Evolutionary conservation across 2,797 vertebrate genomes (phyloP), one percentile per base, ranked within the genome.

Genomic region (Acrocephalus scirpaceus): DNA sequence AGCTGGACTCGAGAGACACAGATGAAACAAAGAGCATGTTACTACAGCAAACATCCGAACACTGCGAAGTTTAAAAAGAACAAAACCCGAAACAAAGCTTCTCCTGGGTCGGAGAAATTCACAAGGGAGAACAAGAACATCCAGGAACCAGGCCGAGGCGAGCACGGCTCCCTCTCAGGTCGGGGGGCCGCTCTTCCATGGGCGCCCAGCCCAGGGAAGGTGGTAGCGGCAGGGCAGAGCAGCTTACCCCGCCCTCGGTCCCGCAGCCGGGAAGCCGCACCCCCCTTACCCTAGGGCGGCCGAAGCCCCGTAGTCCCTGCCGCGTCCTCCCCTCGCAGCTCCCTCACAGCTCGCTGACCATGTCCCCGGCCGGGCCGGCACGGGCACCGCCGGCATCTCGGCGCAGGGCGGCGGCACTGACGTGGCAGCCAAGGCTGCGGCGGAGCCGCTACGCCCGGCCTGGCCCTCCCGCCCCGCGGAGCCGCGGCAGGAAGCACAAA

Each of bases 371-470:
- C 23, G 38, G 54, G 27, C 72, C 23, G n/a, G 47, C 23, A 16
- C 45, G n/a, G 70, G 48, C 74, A 75, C 54, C 19, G 32, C 80
- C 86, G 45, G 67, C 64, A 83, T 76, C 54, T 22, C 83, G 19
- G 78, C 65, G 48, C 70, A 64, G 38, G 87, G 79, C 56, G 84
- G 79, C 79, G 70, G 83, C 79, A 71, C 75, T 95, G 93, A 92
- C 93, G 93, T 92, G 93, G 93, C 93, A 85, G 40, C 83, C 78
- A 72, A 94, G 90, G 90, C 90, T 83, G 70, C 90, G 44, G 64
- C 21, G 25, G 78, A 79, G 93, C 73, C 78, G 44, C 73, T 71
- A n/a, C 72, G 3, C 32, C 67, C 61, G 71, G 65, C 50, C 48
- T 34, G 53, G 70, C 70, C 62, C 62, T 65, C 58, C 25, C 58